Evolutionary conservation across 2,797 vertebrate species (phyloP), one percentile per base, ranked within the genome.

Genomic region (Cuniculus paca): DNA sequence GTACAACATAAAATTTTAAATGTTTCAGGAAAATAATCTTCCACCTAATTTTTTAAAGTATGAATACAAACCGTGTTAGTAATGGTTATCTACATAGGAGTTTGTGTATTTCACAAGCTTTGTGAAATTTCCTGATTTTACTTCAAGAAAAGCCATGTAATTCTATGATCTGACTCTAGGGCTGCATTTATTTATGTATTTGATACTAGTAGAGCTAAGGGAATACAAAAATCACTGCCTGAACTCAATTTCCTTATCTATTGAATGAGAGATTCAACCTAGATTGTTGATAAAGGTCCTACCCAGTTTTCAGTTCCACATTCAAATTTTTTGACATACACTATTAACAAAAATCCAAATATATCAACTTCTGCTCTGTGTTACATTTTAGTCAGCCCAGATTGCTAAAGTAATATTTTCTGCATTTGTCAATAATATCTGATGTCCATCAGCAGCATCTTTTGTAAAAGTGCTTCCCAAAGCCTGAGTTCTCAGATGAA

Each of bases 1-100:
- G 6, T 50, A 2, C 34, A 54, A 19, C 42, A 91, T 93, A 77
- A 94, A 85, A 74, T 5, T 86, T 90, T 84, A 60, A 92, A 61
- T 79, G 74, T n/a, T 26, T n/a, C 88, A 88, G 92, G 74, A 72
- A 93, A 95, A 88, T 39, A 45, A 48, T n/a, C 60, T 68, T n/a
- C 56, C 31, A 74, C 42, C 31, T 87, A 81, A 82, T 65, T 28
- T 82, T 60, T 42, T 16, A 90, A 61, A 79, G 39, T 9, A 31
- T 17, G 39, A 84, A 45, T 74, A 82, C 11, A 87, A 92, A 74
- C 72, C 56, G 63, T n/a, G 61, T 80, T 63, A 31, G 2, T 60
- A 87, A 65, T 45, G 79, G 54, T 63, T 78, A 58, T 6, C 54
- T 75, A 78, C 1, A 48, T 2, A 45, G 26, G 87, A 72, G 56